Evolutionary conservation across 2,888 invertebrate species (phyloP).

Genomic region (Bembecia ichneumoniformis): DNA sequence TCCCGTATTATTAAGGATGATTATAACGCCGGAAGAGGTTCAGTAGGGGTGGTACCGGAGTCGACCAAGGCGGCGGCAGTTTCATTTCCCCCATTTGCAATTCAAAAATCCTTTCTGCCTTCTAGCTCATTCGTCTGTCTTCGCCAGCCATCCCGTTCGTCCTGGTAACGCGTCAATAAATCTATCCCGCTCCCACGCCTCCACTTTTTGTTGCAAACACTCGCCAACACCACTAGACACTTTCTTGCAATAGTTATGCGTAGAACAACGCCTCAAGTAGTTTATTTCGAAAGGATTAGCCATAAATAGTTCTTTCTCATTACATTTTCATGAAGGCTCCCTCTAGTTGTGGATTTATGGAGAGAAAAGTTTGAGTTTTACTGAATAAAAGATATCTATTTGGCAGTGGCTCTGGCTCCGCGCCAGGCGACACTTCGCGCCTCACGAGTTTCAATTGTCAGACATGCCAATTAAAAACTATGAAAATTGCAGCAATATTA

Average conservation of each 20-base stretch:
- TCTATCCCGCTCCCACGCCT: conserved; percentile 26
- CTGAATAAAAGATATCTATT: conserved; percentile 70
- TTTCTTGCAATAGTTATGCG: conserved; percentile 44
- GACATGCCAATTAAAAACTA: conserved; percentile 29
- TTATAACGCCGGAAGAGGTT: conserved; percentile 55
- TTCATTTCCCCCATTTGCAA: conserved; percentile 68
- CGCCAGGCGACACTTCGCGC: conserved; percentile 52
- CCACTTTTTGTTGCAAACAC: conserved; percentile 39
- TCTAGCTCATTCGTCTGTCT: conserved; percentile 33
- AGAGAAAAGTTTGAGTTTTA: conserved; percentile 65
- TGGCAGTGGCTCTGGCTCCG: conserved; percentile 49
- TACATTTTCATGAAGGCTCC: conserved; percentile 67
- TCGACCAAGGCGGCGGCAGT: conserved; percentile 44
- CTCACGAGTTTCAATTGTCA: conserved; percentile 6
- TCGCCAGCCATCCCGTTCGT: conserved; percentile 27
- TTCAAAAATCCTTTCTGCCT: conserved; percentile 61
- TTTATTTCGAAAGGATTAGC: conserved; percentile 69
- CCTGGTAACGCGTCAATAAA: conserved; percentile 17
- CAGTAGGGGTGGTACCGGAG: conserved; percentile 30
- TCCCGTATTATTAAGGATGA: conserved; percentile 60
- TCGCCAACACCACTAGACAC: conserved; percentile 32
- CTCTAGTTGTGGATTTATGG: conserved; percentile 61
- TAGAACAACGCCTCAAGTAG: conserved; percentile 46
- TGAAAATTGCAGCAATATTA: too few relatives aligned
- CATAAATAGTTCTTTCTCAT: conserved; percentile 67